These are phyloP conservation scores for Watsonalla binaria DNA, from an alignment of 2,888 invertebrate species.

Conservation along the genomic window DNA sequence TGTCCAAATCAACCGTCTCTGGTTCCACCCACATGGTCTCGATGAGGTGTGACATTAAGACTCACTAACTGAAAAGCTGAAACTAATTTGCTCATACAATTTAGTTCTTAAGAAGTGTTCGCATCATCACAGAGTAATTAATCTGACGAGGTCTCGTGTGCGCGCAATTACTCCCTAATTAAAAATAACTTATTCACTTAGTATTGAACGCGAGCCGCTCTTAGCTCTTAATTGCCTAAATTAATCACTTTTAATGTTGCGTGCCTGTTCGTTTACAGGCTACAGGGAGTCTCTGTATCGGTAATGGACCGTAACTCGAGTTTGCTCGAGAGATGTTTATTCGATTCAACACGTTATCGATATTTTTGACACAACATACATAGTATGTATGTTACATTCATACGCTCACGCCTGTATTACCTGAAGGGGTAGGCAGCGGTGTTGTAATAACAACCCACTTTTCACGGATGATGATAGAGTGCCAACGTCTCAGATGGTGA, in stretches of 20 bases:
- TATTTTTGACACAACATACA: conserved; percentile 1
- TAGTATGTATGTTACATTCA: no score
- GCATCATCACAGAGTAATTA: conserved; percentile 32
- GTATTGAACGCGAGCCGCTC: conserved; percentile 44
- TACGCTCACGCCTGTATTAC: no score
- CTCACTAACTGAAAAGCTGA: neutral
- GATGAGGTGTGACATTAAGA: neutral
- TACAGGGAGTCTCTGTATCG: conserved; percentile 61
- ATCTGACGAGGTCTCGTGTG: conserved; percentile 34
- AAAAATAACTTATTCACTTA: conserved; percentile 77
- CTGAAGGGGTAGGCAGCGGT: no score
- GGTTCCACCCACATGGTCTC: neutral
- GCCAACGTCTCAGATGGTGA: no score
- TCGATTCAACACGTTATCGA: conserved; percentile 5
- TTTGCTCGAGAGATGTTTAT: conserved; percentile 1
- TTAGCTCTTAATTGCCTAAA: conserved; percentile 62
- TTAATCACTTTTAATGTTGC: conserved; percentile 72
- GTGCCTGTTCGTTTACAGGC: conserved; percentile 66
- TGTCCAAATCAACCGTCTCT: neutral
- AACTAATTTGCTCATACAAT: neutral
- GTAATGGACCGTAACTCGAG: conserved; percentile 33
- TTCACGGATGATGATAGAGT: no score
- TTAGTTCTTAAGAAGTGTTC: neutral
- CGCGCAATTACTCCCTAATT: conserved; percentile 69
- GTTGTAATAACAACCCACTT: no score